phyloP scores from a whole-genome alignment of 1,140 invertebrate genomes.

The Drosophila biarmipes region DNA sequence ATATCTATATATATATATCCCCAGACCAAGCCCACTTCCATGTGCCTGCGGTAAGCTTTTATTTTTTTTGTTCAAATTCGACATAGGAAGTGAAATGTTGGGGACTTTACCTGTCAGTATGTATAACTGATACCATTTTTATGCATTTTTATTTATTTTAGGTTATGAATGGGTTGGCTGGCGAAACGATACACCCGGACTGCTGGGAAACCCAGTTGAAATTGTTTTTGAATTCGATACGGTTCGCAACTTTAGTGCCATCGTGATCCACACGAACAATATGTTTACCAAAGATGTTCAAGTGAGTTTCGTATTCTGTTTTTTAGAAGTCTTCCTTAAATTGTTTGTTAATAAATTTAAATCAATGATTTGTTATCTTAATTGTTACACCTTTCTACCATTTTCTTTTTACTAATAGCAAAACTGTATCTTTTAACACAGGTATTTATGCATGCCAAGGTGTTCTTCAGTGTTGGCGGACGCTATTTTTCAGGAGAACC shows the following conservation, averaged over 20 bases:
- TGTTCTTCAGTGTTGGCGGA: conserved; percentile 92
- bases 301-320: conserved; percentile 84
- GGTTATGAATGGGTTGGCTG: conserved; percentile 96
- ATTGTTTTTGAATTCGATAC: conserved; percentile 93
- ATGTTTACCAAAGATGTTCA: conserved; percentile 89
- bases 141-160: conserved; percentile 68
- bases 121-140: conserved; percentile 43
- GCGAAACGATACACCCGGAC: conserved; percentile 88
- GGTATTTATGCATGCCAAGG: conserved; percentile 88
- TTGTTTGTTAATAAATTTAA: too few relatives aligned
- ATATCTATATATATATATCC: conserved; percentile 76
- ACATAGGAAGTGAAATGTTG: conserved; percentile 29
- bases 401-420: neutral
- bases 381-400: too few relatives aligned
- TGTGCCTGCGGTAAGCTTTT: conserved; percentile 51
- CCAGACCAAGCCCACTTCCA: neutral
- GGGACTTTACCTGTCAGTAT: conserved; percentile 74
- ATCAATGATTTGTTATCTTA: too few relatives aligned
- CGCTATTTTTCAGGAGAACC: conserved; percentile 87
- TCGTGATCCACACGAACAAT: conserved; percentile 91
- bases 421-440: conserved; percentile 55
- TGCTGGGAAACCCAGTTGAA: conserved; percentile 87
- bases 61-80: conserved; percentile 71
- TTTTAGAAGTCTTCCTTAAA: neutral
- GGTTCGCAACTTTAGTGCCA: conserved; percentile 90